Base-by-base conservation (phyloP, 2,113 vertebrate genomes). In the Alethe diademata region DNA sequence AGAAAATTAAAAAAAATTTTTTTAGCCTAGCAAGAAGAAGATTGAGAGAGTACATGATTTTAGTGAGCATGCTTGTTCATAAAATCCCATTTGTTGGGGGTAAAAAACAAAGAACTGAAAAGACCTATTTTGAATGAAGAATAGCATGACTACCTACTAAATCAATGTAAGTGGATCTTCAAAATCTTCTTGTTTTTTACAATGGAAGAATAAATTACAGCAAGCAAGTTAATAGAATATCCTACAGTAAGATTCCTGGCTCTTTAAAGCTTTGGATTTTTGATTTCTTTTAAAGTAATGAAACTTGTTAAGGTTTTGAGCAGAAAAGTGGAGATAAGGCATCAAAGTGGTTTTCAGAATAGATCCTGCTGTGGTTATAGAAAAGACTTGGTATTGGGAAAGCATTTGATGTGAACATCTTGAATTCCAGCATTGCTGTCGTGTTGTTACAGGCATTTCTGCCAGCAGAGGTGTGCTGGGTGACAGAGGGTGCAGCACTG, bases 21-120 rank as follows among this genome's bases (percentile, higher is more conserved):
- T 94, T 78, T 60, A 93, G 74, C 71, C 54, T 29, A 48, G 92
- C 23, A 0, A 79, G 86, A 84, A 56, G 71, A 91, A 61, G 92
- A 96, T 93, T 54, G 74, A 95, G 92, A 90, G 81, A 78, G 81
- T 86, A 93, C 90, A 82, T 3, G 62, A 90, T 90, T 94, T 87
- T 65, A 76, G 90, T 82, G 90, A 96, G 81, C 78, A 65, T 0
- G 3, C 70, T 75, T 90, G 61, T 95, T 96, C 90, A 72, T 94
- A 90, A 93, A 94, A 93, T 65, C 85, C 50, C 66, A 85, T 90
- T 95, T 92, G 74, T 75, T 96, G 70, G 78, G 85, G 85, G 81
- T 88, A 88, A 96, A 96, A 96, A 96, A 87, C 96, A 95, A 96
- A 96, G 90, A 86, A 94, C 28, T 71, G 81, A 82, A 67, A 95